Evolutionary conservation across 1,140 invertebrate species (phyloP), one percentile per base, ranked within the genome.

Genomic region (Nomia melanderi): DNA sequence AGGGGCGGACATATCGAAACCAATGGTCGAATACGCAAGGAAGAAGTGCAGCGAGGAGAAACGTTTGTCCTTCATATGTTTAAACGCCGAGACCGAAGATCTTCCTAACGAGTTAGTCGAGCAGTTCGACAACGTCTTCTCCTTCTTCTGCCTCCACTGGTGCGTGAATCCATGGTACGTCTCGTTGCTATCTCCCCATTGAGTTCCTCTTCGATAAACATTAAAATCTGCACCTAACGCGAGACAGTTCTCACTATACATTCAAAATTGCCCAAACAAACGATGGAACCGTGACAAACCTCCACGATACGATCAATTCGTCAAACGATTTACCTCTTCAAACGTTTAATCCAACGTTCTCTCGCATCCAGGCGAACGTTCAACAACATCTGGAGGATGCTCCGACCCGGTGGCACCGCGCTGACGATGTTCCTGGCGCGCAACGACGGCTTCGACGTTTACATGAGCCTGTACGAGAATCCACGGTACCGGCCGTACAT

Each of bases 131-230:
- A 96, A 96, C 84, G 94, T 94, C 1, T 94, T 96, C 63, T 97
- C 96, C 0, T 97, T 97, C 83, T 96, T 97, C 86, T 96, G 96
- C 78, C 91, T 97, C 1, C 96, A 97, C 82, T 97, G 96, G 96
- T 94, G 97, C 39, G 94, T 94, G 74, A 93, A 96, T 84, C 94
- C 96, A 82, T 93, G 93, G 94, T 96, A 93, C 92, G n/a, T 62
- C n/a, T 14, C 4, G 0, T 9, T 5, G 12, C n/a, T n/a, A 44
- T 12, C 14, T 44, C 17, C 14, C 14, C 12, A 17, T 17, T n/a
- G n/a, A n/a, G n/a, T n/a, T n/a, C n/a, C n/a, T n/a, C n/a, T n/a
- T n/a, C n/a, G n/a, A n/a, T n/a, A n/a, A n/a, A n/a, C n/a, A n/a
- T n/a, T n/a, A n/a, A n/a, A n/a, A n/a, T n/a, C n/a, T n/a, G n/a